Evolutionary conservation across 2,113 vertebrate genomes (phyloP).

Genomic region (Agapornis roseicollis): DNA sequence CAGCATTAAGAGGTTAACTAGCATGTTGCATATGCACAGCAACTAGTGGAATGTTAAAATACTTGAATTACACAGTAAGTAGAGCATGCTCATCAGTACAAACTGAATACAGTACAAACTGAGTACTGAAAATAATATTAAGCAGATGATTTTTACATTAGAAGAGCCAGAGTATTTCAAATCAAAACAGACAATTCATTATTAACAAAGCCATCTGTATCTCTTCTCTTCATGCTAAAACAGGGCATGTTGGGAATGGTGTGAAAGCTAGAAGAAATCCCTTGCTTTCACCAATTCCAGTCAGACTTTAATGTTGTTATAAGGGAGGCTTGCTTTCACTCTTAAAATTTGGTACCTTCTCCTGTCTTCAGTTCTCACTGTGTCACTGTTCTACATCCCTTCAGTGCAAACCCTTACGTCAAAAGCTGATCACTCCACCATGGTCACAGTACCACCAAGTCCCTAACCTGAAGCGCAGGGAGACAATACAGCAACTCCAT

Average conservation of each 20-base stretch:
- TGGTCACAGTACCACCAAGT: neutral
- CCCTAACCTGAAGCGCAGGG: neutral
- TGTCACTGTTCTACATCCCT: neutral
- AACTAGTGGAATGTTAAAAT: neutral
- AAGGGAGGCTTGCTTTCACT: neutral
- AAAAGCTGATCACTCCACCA: neutral
- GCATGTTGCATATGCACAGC: neutral
- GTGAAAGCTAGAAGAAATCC: neutral
- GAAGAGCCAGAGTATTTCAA: neutral
- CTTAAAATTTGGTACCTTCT: neutral
- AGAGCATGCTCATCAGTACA: neutral
- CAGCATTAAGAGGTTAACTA: neutral
- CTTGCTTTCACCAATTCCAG: neutral
- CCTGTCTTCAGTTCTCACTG: neutral
- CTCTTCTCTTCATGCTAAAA: neutral
- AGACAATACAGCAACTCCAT: neutral
- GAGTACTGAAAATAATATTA: neutral
- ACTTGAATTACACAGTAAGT: neutral
- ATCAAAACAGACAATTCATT: neutral
- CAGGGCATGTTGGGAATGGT: neutral
- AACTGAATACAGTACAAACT: constrained; percentile 17
- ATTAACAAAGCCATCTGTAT: neutral
- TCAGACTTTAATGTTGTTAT: neutral
- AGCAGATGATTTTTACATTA: constrained; percentile 2
- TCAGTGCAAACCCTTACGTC: neutral